These are phyloP conservation scores for Ornithoptera alexandrae DNA, from an alignment of 2,888 invertebrate genomes.

Conservation along the genomic window DNA sequence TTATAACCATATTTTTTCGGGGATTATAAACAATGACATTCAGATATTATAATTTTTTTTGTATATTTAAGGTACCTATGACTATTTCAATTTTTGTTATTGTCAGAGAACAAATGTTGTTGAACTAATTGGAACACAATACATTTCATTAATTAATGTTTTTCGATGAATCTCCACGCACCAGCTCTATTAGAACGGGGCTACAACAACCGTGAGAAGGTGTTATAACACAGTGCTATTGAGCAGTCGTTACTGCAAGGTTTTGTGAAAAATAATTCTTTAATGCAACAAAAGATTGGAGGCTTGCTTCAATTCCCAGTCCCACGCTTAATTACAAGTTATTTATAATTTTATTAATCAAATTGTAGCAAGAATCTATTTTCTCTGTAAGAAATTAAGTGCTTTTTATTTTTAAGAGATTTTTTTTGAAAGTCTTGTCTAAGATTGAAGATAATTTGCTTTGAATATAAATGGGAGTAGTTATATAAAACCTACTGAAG, in stretches of 20 bases:
- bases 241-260: constrained; percentile 65
- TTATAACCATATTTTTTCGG: too few species aligned
- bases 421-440: background rate
- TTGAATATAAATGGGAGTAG: background rate
- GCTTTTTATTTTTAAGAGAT: background rate
- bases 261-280: constrained; percentile 66
- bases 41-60: too few species aligned
- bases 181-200: constrained; percentile 52
- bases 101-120: background rate
- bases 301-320: constrained; percentile 73
- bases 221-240: constrained; percentile 62
- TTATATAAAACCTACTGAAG: background rate
- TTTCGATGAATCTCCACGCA: constrained; percentile 35
- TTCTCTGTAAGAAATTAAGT: background rate
- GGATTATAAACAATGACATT: too few species aligned
- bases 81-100: background rate
- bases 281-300: constrained; percentile 71
- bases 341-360: constrained; percentile 46
- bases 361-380: background rate
- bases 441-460: too few species aligned
- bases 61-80: too few species aligned
- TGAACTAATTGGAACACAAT: constrained; percentile 13
- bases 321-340: constrained; percentile 65
- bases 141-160: constrained; percentile 6
- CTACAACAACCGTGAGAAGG: constrained; percentile 68